Evolutionary conservation across 2,888 invertebrate species (phyloP), one percentile per base, ranked within the genome.

Genomic region (Pasiphila rectangulata): DNA sequence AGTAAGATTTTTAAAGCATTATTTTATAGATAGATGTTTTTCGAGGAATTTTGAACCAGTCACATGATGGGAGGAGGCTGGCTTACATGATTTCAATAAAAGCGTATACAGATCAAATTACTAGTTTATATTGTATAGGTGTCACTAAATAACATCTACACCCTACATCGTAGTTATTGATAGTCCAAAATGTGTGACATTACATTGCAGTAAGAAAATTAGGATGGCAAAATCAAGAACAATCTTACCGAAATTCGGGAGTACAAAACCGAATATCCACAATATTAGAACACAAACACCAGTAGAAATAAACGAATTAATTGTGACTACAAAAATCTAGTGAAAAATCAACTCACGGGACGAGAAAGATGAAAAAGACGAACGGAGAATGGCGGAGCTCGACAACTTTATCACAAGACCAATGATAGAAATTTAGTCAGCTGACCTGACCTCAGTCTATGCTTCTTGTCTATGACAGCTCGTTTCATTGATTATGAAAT

Each of bases 341-440:
- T 61, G 74, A 67, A 78, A 80, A 73, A 65, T 63, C 62, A 79
- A 89, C 89, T 89, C 83, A 89, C 89, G 70, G 72, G 83, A 79
- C 81, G 71, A 76, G 75, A 82, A 79, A 84, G 84, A 83, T 73
- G 79, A 79, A 83, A 85, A 82, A 86, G 85, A 78, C 81, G 80
- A 81, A 72, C 82, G 72, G 75, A 85, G 88, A 87, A 89, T 88
- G 88, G 89, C 88, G 88, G 88, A 86, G 80, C 64, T 75, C 69
- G 71, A 80, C 81, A 82, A 87, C 83, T 81, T 37, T 88, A 88
- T 89, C 88, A 89, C 89, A 89, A 88, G 89, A 89, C 87, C 85
- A 79, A 80, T 83, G 88, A 88, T 89, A 86, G 85, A 87, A 85
- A 63, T 82, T 64, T 71, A 83, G 89, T 89, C 89, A 89, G 89